phyloP scores from a whole-genome alignment of 1,140 invertebrate genomes.

The Ditylenchus dipsaci region DNA sequence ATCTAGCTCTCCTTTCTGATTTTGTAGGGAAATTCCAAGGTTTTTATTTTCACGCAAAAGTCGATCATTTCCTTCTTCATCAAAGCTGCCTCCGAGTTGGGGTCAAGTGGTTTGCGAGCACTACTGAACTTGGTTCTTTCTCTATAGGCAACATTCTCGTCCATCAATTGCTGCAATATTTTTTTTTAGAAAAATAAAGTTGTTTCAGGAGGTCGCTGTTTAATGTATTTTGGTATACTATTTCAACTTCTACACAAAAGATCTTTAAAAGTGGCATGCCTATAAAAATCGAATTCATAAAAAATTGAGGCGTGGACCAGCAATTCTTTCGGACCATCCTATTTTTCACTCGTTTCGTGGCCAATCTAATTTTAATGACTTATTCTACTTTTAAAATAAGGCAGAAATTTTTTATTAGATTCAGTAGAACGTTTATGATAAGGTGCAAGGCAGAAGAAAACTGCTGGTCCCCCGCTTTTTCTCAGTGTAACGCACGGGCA shows the following conservation, averaged over 20 bases:
- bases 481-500: too few relatives aligned
- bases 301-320: too few relatives aligned
- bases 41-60: conserved; percentile 21
- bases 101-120: conserved; percentile 2
- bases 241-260: conserved; percentile 9
- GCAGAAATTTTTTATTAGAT: too few relatives aligned
- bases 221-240: neutral
- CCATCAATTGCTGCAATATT: conserved; percentile 21
- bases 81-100: neutral
- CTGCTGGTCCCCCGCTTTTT: too few relatives aligned
- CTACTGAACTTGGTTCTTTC: conserved; percentile 19
- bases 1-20: conserved; percentile 21
- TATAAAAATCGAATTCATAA: too few relatives aligned
- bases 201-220: neutral
- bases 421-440: too few relatives aligned
- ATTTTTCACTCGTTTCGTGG: too few relatives aligned
- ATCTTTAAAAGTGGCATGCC: too few relatives aligned
- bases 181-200: neutral
- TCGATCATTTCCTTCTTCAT: conserved; percentile 28
- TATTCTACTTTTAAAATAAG: too few relatives aligned
- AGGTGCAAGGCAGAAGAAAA: too few relatives aligned
- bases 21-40: conserved; percentile 18
- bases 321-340: too few relatives aligned
- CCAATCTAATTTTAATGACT: too few relatives aligned
- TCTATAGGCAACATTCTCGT: conserved; percentile 15